Base-by-base conservation (phyloP, 2,113 vertebrate genomes). In the Tyrannus savana region DNA sequence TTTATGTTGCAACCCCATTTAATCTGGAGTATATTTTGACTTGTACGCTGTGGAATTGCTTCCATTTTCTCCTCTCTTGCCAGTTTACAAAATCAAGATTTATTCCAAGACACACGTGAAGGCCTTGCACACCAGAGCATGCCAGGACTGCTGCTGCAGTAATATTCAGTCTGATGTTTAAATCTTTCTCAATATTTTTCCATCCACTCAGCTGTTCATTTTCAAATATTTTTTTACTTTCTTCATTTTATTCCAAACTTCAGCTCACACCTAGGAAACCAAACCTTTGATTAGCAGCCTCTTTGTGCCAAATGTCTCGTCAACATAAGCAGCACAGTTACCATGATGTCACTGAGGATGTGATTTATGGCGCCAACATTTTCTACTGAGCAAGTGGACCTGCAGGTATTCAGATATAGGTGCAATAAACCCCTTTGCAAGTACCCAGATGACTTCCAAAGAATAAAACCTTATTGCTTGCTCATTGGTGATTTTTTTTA, bases 1-100 rank as follows among this genome's bases (percentile, higher is more conserved):
- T 90, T 93, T 90, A 46, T 96, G 92, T 92, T 96, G 87, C 89
- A 68, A 96, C 53, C 53, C 86, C 82, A 66, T 94, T 97, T 96
- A 80, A 96, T 94, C 79, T 89, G 84, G 77, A 97, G 81, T 93
- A 56, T 88, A 91, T 91, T 91, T 93, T 15, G 3, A 82, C 44
- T 95, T 67, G 30, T 22, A 33, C 76, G 91, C 73, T 81, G 39
- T 28, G 67, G 87, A 87, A 62, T 88, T 94, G 56, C 58, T 91
- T 90, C 75, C 33, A 28, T 69, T 42, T 50, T 84, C 46, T 49
- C 62, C 59, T 80, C 59, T 44, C 62, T 84, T 58, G 53, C 74
- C 58, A 84, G 39, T 76, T 73, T 79, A 66, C 58, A 89, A 53
- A 28, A 23, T 85, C 71, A 66, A 74, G 53, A 87, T 71, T 68